Evolutionary conservation across 1,140 invertebrate species (phyloP), one percentile per base, ranked within the genome.

Genomic region (Dendroctonus valens): DNA sequence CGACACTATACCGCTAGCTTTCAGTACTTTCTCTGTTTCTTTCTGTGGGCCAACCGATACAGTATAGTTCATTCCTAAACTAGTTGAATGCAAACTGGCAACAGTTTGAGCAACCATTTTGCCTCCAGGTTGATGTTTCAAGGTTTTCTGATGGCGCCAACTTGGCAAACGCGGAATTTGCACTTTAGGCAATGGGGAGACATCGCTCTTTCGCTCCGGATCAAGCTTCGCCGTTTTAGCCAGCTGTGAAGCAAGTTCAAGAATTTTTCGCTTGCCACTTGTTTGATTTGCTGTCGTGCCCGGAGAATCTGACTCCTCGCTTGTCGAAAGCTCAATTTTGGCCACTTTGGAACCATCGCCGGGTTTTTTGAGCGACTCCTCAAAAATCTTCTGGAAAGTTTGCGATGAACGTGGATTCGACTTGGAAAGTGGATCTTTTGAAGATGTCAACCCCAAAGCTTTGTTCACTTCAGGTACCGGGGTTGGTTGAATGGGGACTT

Each of bases 341-440:
- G 37, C 50, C 15, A 65, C 59, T 15, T 69, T 58, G n/a, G 38
- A 44, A 12, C 42, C 42, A 7, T 65, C 61, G 3, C 63, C 53
- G 11, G 65, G 54, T 53, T 77, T 77, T 53, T 75, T 77, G 0
- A 79, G 68, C 0, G 73, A 70, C 52, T 79, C 76, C 51, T 79
- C 77, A 57, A 79, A 79, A 65, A 79, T 78, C 51, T 76, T 79
- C 61, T 78, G 77, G 53, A 77, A 79, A 7, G 72, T 75, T 39
- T 74, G 73, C 9, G 67, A 65, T 4, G 71, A 68, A 49, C 67
- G 65, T 9, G 68, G 70, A 50, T 54, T 69, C 8, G 69, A 53
- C 42, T 72, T 70, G 15, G 39, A 55, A 37, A 38, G 9, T 15
- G 14, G 26, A 3, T 52, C 48, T 15, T 63, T 63, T 38, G 49